Evolutionary conservation across 2,113 vertebrate species (phyloP), one percentile per base, ranked within the genome.

Genomic region (Barbus barbus): DNA sequence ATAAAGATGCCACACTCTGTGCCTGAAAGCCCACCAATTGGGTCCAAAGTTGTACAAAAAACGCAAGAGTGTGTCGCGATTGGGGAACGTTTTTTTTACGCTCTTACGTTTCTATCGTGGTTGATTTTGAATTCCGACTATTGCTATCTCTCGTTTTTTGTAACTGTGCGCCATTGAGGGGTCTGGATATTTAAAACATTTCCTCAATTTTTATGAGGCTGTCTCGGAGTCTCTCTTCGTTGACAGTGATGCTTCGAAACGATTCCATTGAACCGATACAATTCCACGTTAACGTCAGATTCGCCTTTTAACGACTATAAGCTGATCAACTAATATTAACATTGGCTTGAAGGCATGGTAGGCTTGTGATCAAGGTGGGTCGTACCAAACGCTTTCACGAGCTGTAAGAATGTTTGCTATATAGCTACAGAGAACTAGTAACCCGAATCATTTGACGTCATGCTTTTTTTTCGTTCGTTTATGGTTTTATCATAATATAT

Each of bases 151-250:
- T 88, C 48, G 26, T 87, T 91, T 89, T 91, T 89, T 73, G 85
- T 90, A 5, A 94, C 93, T 92, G 93, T 90, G 93, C 95, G 92
- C 95, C 94, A 91, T 75, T 22, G 51, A 87, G 79, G 94, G 93
- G 85, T 93, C 93, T 94, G 93, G 94, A 89, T 96, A 96, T 96
- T 96, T 95, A 95, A 96, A 63, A 81, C 71, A 60, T 90, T 96
- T 97, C 95, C 96, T 97, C 96, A 96, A 95, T 96, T 97, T 58
- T 95, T 97, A 94, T 96, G 96, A 97, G 96, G 96, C 95, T 96
- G 95, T 95, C 96, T 95, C 95, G 93, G 88, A 94, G 90, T 94
- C 80, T 65, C 81, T 87, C 93, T 85, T 91, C 91, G 93, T 94
- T 94, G 96, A 95, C 95, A 96, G 96, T 90, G 91, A 94, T 94